phyloP scores from a whole-genome alignment of 1,140 invertebrate species.

The Tachypleus tridentatus region DNA sequence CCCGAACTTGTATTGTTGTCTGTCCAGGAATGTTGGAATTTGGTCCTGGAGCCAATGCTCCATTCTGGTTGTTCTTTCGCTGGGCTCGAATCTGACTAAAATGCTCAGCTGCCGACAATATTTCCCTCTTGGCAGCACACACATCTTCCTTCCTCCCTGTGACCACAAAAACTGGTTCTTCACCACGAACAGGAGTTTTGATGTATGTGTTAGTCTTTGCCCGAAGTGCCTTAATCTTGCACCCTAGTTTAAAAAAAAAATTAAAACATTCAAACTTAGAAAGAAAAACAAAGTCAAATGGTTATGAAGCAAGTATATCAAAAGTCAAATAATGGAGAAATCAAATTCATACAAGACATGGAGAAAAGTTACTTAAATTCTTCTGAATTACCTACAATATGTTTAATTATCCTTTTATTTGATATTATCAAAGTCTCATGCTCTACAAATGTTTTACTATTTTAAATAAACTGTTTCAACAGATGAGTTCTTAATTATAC shows the following conservation, averaged over 20 bases:
- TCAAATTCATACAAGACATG: too few relatives aligned
- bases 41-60: slow-evolving; percentile 24
- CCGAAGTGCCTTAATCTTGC: slow-evolving; percentile 97
- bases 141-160: slow-evolving; percentile 98
- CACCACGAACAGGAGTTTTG: slow-evolving; percentile 95
- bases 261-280: too few relatives aligned
- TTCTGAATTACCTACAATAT: too few relatives aligned
- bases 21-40: slow-evolving; percentile 55
- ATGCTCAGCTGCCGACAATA: slow-evolving; percentile 96
- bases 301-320: too few relatives aligned
- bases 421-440: too few relatives aligned
- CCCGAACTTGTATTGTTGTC: slow-evolving; percentile 91
- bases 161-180: slow-evolving; percentile 98
- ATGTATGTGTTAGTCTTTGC: slow-evolving; percentile 99
- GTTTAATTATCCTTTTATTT: too few relatives aligned
- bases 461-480: too few relatives aligned
- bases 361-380: too few relatives aligned
- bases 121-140: slow-evolving; percentile 87
- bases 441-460: too few relatives aligned
- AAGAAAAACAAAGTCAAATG: too few relatives aligned
- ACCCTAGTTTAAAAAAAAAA: slow-evolving; percentile 55
- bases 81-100: slow-evolving; percentile 97
- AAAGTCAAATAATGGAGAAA: too few relatives aligned
- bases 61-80: slow-evolving; percentile 60
- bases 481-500: too few relatives aligned